Conservation (phyloP, 2,113 vertebrate genomes). For the Lophochroa leadbeateri region DNA sequence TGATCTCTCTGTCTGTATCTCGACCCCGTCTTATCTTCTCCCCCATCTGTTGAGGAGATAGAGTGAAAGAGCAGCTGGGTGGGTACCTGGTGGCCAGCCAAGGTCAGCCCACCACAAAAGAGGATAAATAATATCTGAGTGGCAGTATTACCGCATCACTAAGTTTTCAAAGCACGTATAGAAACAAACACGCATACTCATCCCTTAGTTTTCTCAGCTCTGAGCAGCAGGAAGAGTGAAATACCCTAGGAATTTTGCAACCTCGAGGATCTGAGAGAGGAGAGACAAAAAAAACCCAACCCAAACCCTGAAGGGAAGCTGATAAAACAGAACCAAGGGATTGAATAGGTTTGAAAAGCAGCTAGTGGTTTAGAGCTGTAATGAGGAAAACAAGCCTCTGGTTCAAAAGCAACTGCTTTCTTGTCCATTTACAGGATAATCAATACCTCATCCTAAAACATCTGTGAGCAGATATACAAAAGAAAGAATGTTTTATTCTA, state of each 20-base stretch:
- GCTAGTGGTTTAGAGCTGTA: slow-evolving; percentile 13
- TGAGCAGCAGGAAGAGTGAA: background rate
- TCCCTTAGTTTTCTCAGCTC: background rate
- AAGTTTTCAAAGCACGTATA: background rate
- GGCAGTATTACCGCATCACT: background rate
- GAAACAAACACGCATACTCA: background rate
- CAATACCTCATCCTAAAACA: slow-evolving; percentile 45
- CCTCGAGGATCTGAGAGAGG: background rate
- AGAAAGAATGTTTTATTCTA: slow-evolving; percentile 33
- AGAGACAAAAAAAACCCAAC: background rate
- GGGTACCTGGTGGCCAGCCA: background rate
- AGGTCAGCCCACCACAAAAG: background rate
- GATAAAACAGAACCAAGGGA: background rate
- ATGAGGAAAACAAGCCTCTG: slow-evolving; percentile 21
- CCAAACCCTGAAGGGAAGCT: background rate
- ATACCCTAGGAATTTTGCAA: background rate
- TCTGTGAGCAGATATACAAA: slow-evolving; percentile 54
- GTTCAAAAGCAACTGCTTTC: slow-evolving; percentile 46
- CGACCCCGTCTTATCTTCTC: background rate
- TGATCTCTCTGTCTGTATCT: background rate
- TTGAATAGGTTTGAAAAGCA: background rate
- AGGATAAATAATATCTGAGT: background rate
- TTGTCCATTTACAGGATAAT: slow-evolving; percentile 46
- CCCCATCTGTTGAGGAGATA: background rate
- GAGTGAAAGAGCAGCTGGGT: background rate